Conservation (phyloP, 1,140 invertebrate genomes). For the Apocrypta bakeri region DNA sequence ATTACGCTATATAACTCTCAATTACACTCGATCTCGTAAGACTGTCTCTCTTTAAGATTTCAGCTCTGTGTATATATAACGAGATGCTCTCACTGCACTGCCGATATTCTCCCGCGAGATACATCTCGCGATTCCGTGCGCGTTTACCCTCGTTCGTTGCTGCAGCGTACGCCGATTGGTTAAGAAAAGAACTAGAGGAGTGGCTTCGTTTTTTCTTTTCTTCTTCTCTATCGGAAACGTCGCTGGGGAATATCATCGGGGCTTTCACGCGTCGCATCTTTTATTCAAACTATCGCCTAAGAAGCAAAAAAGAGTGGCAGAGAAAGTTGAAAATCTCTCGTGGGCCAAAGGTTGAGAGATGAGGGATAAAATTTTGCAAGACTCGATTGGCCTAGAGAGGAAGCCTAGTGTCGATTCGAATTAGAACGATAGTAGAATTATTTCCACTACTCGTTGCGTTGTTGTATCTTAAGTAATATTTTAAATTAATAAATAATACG, state of each 20-base stretch:
- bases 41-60: neutral
- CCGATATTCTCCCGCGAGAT: constrained; percentile 7
- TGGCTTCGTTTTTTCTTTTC: too few species aligned
- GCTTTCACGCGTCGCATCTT: neutral
- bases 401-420: too few species aligned
- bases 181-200: neutral
- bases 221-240: neutral
- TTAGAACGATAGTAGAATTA: too few species aligned
- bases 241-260: neutral
- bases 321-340: neutral
- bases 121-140: neutral
- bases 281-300: constrained; percentile 20
- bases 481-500: too few species aligned
- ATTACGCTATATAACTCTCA: neutral
- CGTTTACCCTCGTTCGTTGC: neutral
- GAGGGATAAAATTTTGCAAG: neutral
- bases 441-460: too few species aligned
- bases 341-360: neutral
- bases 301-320: neutral
- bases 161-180: neutral
- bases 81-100: neutral
- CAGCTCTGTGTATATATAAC: neutral
- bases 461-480: too few species aligned
- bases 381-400: neutral
- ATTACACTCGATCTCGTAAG: neutral